phyloP scores from a whole-genome alignment of 92 coral and sea anemone species.

The Epizoanthus stellaris region DNA sequence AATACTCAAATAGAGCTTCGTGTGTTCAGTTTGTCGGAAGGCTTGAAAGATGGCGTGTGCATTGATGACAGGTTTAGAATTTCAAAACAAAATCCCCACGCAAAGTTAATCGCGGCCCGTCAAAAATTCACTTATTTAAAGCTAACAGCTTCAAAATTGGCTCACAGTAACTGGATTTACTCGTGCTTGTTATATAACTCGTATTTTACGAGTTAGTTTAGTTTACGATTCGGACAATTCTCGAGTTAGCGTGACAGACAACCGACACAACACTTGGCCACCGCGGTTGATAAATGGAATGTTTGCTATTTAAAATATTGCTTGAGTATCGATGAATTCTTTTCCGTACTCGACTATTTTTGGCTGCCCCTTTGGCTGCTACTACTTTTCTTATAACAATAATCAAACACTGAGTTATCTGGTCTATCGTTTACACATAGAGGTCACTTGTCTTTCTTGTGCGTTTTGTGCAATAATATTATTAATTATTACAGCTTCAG shows the following conservation, averaged over 20 bases:
- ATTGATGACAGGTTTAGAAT: constrained; percentile 25
- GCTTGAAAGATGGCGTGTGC: neutral
- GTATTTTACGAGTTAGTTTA: no score
- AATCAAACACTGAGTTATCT: neutral
- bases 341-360: neutral
- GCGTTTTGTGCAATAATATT: neutral
- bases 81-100: constrained; percentile 22
- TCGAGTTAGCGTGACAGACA: neutral
- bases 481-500: no score
- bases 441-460: neutral
- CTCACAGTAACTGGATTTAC: neutral
- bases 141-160: neutral
- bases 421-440: no score
- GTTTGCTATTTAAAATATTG: neutral
- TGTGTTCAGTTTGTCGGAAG: no score
- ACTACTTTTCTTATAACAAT: neutral
- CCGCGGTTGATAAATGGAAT: neutral
- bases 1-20: no score
- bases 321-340: neutral
- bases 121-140: neutral
- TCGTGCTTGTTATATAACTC: neutral
- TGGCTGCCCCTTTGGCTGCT: constrained; percentile 5
- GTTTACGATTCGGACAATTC: constrained; percentile 4
- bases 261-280: neutral
- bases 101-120: neutral